Conservation (phyloP, 2,888 invertebrate species). For the Cybosia mesomella region DNA sequence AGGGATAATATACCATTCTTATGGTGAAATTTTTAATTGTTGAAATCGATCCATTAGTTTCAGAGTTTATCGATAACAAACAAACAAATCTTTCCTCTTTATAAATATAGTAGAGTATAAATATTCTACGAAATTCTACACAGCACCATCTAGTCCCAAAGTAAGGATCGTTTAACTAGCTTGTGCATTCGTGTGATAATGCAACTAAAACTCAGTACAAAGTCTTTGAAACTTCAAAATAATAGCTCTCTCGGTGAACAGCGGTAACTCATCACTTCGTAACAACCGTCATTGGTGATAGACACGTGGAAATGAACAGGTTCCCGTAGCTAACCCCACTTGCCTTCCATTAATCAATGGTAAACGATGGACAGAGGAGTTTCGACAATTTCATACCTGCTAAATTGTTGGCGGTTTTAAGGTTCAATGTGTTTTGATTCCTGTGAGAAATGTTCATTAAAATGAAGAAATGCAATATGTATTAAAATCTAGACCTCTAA, state of each 20-base stretch:
- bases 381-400: slow-evolving; percentile 11
- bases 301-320: slow-evolving; percentile 25
- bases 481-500: not conserved
- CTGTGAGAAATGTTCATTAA: not conserved
- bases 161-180: too few relatives aligned
- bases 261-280: slow-evolving; percentile 12
- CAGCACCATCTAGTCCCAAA: too few relatives aligned
- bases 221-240: too few relatives aligned
- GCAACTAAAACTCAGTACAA: too few relatives aligned
- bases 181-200: too few relatives aligned
- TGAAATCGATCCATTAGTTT: too few relatives aligned
- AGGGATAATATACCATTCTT: too few relatives aligned
- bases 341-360: slow-evolving; percentile 18
- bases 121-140: too few relatives aligned
- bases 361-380: slow-evolving; percentile 11
- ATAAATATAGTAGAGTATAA: too few relatives aligned
- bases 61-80: too few relatives aligned
- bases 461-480: not conserved
- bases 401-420: slow-evolving; percentile 6
- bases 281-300: slow-evolving; percentile 19
- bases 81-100: too few relatives aligned
- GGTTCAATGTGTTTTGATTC: slow-evolving; percentile 1
- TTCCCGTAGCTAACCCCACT: slow-evolving; percentile 12
- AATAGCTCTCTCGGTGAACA: not conserved
- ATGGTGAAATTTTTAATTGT: too few relatives aligned